A percentile compares a stretch with the other conserved stretches of the same genome.
Conservation (phyloP, 1,140 invertebrate species). For the Brachystomella parvula region DNA sequence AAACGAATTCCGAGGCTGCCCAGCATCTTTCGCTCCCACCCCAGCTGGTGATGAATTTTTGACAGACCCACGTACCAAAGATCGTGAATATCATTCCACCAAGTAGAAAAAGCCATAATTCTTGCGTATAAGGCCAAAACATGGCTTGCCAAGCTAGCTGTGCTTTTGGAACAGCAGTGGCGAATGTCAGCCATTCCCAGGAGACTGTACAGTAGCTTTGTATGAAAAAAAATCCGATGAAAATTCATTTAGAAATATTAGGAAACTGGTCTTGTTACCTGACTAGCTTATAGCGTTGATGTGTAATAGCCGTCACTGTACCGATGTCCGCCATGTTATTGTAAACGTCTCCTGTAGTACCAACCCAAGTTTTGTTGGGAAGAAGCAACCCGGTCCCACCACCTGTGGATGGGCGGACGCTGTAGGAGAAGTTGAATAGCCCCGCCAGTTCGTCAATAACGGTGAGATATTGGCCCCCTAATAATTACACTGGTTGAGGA, state of each 20-base stretch:
- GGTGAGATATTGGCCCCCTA: neutral
- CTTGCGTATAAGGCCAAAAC: conserved; percentile 20
- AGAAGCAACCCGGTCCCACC: conserved; percentile 19
- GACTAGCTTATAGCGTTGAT: neutral
- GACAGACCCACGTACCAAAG: too few relatives aligned
- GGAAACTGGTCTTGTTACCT: neutral
- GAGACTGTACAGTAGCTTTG: neutral
- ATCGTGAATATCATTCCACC: conserved; percentile 1
- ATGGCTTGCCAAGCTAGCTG: conserved; percentile 22
- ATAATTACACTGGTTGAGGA: neutral
- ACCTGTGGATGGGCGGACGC: conserved; percentile 8
- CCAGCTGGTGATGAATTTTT: too few relatives aligned
- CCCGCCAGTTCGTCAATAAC: neutral
- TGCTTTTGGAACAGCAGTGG: conserved; percentile 11
- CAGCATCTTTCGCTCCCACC: too few relatives aligned
- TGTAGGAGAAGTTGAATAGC: conserved; percentile 23
- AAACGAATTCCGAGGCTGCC: conserved; percentile 12
- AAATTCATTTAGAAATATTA: neutral
- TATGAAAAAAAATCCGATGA: neutral
- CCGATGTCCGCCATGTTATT: conserved; percentile 12
- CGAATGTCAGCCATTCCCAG: conserved; percentile 23
- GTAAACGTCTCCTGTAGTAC: conserved; percentile 20
- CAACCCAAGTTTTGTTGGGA: conserved; percentile 21
- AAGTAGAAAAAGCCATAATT: conserved; percentile 15
- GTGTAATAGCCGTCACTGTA: neutral